These are phyloP conservation scores for Theonella swinhoei DNA, from an alignment of 37 sponge, comb jelly and placozoan species.

Conservation along the genomic window DNA sequence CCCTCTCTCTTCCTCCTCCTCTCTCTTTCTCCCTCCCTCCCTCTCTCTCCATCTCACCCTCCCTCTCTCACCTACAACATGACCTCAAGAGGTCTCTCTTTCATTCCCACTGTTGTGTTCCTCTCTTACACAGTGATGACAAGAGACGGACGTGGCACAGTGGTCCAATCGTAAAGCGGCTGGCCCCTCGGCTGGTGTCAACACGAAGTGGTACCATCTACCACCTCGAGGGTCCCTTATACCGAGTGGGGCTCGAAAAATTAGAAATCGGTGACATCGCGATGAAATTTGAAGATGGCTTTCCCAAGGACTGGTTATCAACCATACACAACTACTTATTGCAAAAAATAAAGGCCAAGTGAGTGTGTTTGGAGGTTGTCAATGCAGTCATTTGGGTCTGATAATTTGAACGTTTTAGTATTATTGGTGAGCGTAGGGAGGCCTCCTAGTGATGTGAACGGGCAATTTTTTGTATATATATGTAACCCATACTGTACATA, in stretches of 20 bases:
- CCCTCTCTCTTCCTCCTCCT: too few relatives aligned
- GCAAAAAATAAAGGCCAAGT: background rate
- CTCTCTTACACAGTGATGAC: background rate
- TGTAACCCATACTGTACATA: too few relatives aligned
- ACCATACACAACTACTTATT: background rate
- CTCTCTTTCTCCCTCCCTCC: too few relatives aligned
- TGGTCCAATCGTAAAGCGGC: conserved; percentile 51
- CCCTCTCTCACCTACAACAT: too few relatives aligned
- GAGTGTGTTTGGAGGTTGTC: background rate
- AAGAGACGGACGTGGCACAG: conserved; percentile 32
- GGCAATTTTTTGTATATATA: too few relatives aligned
- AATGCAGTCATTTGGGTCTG: too few relatives aligned
- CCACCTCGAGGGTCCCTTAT: conserved; percentile 29
- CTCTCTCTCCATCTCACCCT: too few relatives aligned
- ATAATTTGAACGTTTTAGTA: too few relatives aligned
- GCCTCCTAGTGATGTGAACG: too few relatives aligned
- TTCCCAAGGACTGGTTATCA: conserved; percentile 34
- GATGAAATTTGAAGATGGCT: conserved; percentile 33
- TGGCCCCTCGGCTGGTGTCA: conserved; percentile 5
- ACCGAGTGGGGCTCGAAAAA: background rate
- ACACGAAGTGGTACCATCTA: conserved; percentile 45
- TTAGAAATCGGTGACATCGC: background rate
- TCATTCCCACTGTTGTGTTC: background rate
- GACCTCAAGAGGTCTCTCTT: too few relatives aligned
- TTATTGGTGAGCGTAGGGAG: too few relatives aligned